Base-by-base conservation (phyloP, 2,888 invertebrate genomes). In the Acanthosoma haemorrhoidale region DNA sequence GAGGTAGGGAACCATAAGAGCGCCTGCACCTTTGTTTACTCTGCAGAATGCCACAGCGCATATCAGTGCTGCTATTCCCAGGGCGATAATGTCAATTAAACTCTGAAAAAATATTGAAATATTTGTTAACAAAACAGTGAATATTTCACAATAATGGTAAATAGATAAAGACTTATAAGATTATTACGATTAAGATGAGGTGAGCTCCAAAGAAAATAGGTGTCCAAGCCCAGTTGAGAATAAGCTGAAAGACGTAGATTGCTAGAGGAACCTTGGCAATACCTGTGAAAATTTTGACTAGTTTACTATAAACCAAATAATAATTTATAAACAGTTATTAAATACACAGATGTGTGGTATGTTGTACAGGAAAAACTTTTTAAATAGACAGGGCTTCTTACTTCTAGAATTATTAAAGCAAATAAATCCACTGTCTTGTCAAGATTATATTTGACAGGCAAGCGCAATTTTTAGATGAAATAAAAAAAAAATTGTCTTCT, bases 181-280 rank as follows among this genome's bases (percentile, higher is more conserved):
- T 39, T 78, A 82, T 80, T 81, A 91, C 91, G 25, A 21, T 25
- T 4, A 25, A 25, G 8, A 51, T n/a, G 18, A n/a, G 21, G 25
- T 51, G 51, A 4, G 51, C 25, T 18, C 51, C 51, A 79, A 94
- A 94, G 81, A 94, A 94, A 31, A 94, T 84, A 1, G 92, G 92
- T 0, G 89, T 86, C 93, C 93, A 94, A 0, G 87, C 84, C 90
- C 91, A 93, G 79, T 94, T 94, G 0, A 94, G 80, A 0, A 87
- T 84, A 66, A 94, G 80, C 77, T 92, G 92, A 1, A 86, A 80
- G 0, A 87, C 90, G 78, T 90, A 94, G 9, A 90, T 80, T 0
- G 87, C 81, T 64, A 94, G 79, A 0, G 93, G 91, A 11, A 89
- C 61, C 68, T 83, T 81, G 0, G 89, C 87, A 59, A 81, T 78